Conservation (phyloP, 2,113 vertebrate genomes). For the Nerophis lumbriciformis region DNA sequence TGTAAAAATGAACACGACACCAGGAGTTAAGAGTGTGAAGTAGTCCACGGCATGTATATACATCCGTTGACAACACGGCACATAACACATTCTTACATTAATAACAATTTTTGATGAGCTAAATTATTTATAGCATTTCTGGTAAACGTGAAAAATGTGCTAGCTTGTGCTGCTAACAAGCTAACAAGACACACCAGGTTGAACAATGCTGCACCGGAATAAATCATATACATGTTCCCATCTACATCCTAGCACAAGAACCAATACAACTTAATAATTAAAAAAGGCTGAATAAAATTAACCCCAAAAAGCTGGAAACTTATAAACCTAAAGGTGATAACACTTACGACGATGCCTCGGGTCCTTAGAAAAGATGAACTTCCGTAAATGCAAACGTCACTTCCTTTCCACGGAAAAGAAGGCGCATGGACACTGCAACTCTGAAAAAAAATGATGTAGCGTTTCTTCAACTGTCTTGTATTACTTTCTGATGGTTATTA, state of each 20-base stretch:
- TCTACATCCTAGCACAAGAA: fast-evolving
- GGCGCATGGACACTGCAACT: neutral
- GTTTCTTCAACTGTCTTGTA: too few species aligned
- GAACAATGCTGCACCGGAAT: neutral
- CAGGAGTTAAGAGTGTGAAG: neutral
- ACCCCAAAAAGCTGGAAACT: fast-evolving
- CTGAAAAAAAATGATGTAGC: neutral
- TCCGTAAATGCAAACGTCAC: conserved; percentile 20
- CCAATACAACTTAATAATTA: too few species aligned
- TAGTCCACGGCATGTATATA: too few species aligned
- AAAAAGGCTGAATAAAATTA: neutral
- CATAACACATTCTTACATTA: neutral
- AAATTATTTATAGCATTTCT: neutral
- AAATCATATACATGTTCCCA: neutral
- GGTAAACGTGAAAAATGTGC: neutral
- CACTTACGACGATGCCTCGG: conserved; percentile 38
- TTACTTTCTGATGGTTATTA: too few species aligned
- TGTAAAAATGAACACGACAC: neutral
- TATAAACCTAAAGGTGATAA: neutral
- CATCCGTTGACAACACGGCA: neutral
- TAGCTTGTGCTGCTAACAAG: conserved; percentile 21
- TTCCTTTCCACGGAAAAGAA: conserved; percentile 9
- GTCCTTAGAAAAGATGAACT: conserved; percentile 19
- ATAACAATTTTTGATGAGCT: neutral
- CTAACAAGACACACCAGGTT: conserved; percentile 16